Evolutionary conservation across 2,888 invertebrate genomes (phyloP), one percentile per base, ranked within the genome.

Genomic region (Pseudococcus jackbeardsleyi): DNA sequence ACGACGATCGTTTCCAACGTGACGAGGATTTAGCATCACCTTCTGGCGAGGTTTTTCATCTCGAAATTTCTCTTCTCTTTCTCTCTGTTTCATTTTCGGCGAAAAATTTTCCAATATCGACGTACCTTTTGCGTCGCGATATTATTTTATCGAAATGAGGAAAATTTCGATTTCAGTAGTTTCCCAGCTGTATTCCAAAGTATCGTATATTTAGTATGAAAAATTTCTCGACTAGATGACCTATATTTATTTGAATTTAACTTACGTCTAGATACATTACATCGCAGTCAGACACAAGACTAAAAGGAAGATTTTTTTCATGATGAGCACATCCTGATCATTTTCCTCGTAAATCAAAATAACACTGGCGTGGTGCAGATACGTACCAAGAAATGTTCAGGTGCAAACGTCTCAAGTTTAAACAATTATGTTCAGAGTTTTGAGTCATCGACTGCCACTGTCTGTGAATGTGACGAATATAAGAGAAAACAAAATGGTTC

Each of bases 311-410:
- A 42, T 8, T 9, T 72, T 17, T 72, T 72, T 72, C 72, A 39
- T 72, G 33, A 33, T 72, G 33, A 33, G 26, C 33, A 33, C 72
- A 72, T 72, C 33, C 33, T 3, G 39, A 72, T 12, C 72, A 72
- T 72, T 72, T 72, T 72, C 39, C 33, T 39, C 72, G 39, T 72
- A 72, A 72, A 72, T 72, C 33, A 72, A 72, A 72, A 72, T 72
- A 17, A 72, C 64, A 64, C 22, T 22, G 0, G 22, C 72, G 33
- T 72, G 33, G 72, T 33, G 33, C 19, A 72, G 39, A 3, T 12
- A 68, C 17, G 0, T 33, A 8, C 72, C 72, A 33, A 9, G 33
- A 33, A 33, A 72, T 39, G 17, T 72, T 72, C 72, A 72, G 33
- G 72, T 33, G 72, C 17, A 72, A 72, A 72, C 6, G 72, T 72